phyloP scores from a whole-genome alignment of 1,140 invertebrate species.

The Drosophila kurseongensis region DNA sequence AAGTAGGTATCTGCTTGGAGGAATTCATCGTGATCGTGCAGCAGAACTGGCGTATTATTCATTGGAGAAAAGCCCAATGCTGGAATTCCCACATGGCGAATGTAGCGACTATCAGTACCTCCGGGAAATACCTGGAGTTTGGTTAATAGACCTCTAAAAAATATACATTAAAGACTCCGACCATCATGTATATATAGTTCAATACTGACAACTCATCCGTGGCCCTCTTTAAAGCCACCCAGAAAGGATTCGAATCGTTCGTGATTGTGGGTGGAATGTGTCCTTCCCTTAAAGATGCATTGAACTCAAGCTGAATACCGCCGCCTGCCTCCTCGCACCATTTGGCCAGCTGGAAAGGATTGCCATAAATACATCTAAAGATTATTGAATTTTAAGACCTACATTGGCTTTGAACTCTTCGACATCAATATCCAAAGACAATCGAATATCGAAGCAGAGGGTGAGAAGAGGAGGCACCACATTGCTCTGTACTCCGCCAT shows the following conservation, averaged over 20 bases:
- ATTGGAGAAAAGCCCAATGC: constrained; percentile 93
- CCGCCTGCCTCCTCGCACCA: constrained; percentile 94
- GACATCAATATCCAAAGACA: constrained; percentile 89
- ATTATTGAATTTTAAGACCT: background rate
- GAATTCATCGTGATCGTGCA: constrained; percentile 93
- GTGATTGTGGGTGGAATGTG: constrained; percentile 88
- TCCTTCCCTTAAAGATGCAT: constrained; percentile 86
- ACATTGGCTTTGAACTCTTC: constrained; percentile 86
- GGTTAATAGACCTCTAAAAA: constrained; percentile 85
- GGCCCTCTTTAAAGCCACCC: constrained; percentile 90
- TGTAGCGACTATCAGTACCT: constrained; percentile 91
- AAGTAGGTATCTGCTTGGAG: constrained; percentile 89
- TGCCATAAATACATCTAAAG: background rate
- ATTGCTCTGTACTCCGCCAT: constrained; percentile 96
- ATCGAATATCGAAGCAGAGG: constrained; percentile 92
- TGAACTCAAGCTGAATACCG: constrained; percentile 89
- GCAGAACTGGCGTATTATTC: constrained; percentile 88
- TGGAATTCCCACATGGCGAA: constrained; percentile 90
- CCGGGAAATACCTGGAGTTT: constrained; percentile 91
- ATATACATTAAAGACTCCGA: too few species aligned
- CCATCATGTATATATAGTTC: too few species aligned
- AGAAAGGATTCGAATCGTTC: constrained; percentile 90
- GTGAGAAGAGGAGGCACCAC: constrained; percentile 93
- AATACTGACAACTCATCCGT: constrained; percentile 86
- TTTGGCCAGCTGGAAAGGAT: constrained; percentile 85